Evolutionary conservation across 2,113 vertebrate genomes (phyloP), one percentile per base, ranked within the genome.

Genomic region (Astur gentilis): DNA sequence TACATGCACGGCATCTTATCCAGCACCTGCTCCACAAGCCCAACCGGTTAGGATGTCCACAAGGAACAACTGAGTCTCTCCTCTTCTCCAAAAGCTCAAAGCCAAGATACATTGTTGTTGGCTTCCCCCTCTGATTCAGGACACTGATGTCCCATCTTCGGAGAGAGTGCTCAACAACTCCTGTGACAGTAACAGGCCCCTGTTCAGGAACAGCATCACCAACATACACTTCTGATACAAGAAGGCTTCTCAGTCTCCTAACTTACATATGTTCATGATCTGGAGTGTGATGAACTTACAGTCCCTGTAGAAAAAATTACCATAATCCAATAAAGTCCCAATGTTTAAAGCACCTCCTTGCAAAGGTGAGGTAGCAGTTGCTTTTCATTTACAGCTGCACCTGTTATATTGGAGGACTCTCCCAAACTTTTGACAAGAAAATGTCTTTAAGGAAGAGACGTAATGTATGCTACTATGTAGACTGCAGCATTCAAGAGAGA

Each of bases 301-400:
- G n/a, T 3, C 11, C 13, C 50, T 45, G 13, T 21, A 81, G n/a
- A 90, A 4, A 19, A 61, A 66, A 4, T 29, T 38, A 77, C 9
- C 4, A 6, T 2, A 13, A 31, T 17, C n/a, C 29, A 84, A 32
- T 40, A 25, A 78, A 60, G 6, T 8, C 1, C 4, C 1, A 3
- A 4, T 10, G 13, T 44, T 93, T 66, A 84, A 75, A 93, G 34
- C 6, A 82, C 47, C 4, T 17, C 9, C 27, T 71, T 58, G 18
- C 8, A 70, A 94, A 78, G 23, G 13, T 3, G 10, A 62, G 29
- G 29, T 67, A 92, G 83, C 13, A 9, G n/a, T 5, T 77, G 6
- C 29, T 18, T 49, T 91, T 34, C 13, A 54, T 58, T 77, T 81
- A 26, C 0, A 13, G 49, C 40, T 64, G 22, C 38, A 57, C 2